These are phyloP conservation scores for Spodoptera littoralis DNA, from an alignment of 2,888 invertebrate genomes.

Conservation along the genomic window DNA sequence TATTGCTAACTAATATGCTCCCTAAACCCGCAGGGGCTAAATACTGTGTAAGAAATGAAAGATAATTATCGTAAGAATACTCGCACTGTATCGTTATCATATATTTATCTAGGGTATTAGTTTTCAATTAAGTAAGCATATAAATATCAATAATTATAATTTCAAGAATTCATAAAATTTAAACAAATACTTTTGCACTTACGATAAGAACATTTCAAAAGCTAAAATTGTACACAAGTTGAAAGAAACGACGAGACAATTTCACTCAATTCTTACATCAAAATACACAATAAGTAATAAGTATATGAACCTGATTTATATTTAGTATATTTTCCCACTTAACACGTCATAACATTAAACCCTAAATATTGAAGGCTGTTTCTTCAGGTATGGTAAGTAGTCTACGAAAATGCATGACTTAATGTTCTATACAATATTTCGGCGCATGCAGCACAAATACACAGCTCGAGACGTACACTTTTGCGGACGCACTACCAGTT, in stretches of 20 bases:
- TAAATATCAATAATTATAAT: conserved; percentile 31
- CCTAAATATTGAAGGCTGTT: conserved; percentile 42
- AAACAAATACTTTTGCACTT: conserved; percentile 34
- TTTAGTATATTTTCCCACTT: conserved; percentile 33
- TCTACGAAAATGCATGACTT: conserved; percentile 41
- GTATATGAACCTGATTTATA: conserved; percentile 37
- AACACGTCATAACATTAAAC: conserved; percentile 39
- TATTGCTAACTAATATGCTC: conserved; percentile 15
- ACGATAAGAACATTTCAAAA: conserved; percentile 43
- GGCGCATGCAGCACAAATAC: conserved; percentile 8
- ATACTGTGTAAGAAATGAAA: conserved; percentile 10
- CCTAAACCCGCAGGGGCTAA: conserved; percentile 15
- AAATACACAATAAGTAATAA: conserved; percentile 43
- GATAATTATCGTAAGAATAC: conserved; percentile 5
- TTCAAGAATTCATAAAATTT: conserved; percentile 23
- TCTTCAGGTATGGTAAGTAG: conserved; percentile 41
- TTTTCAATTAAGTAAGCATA: conserved; percentile 20
- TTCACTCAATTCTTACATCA: conserved; percentile 41
- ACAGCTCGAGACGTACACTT: conserved; percentile 6
- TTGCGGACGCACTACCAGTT: background rate
- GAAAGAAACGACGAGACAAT: conserved; percentile 37
- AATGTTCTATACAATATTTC: conserved; percentile 37
- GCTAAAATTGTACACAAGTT: conserved; percentile 39
- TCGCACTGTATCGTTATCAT: conserved; percentile 9
- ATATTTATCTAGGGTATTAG: conserved; percentile 16